These are phyloP conservation scores for Cephus nigrinus DNA, from an alignment of 2,888 invertebrate genomes.

Conservation along the genomic window DNA sequence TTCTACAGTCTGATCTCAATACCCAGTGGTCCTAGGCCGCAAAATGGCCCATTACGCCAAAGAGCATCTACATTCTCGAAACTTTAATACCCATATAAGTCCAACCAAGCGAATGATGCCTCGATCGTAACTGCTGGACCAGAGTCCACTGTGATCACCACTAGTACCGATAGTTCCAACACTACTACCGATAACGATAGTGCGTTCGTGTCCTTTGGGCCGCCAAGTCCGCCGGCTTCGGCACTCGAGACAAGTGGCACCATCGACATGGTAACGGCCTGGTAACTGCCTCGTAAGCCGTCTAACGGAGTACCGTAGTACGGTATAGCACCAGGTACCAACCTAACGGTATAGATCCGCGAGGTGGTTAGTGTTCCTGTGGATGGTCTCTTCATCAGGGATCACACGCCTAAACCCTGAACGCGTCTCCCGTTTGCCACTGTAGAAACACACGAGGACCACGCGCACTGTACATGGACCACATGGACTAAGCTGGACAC, in stretches of 20 bases:
- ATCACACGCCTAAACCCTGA: constrained; percentile 52
- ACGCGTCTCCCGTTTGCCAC: neutral
- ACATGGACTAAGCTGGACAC: neutral
- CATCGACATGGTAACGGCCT: constrained; percentile 56
- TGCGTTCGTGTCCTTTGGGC: neutral
- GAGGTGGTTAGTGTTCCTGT: constrained; percentile 32
- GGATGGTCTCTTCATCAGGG: constrained; percentile 57
- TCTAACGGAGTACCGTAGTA: constrained; percentile 47
- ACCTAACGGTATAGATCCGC: neutral
- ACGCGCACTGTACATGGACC: neutral
- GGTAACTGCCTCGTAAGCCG: constrained; percentile 58
- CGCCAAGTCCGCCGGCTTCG: constrained; percentile 25
- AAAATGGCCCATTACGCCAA: neutral
- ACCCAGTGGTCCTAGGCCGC: neutral
- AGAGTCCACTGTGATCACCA: too few species aligned
- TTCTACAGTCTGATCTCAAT: constrained; percentile 6
- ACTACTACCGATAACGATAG: too few species aligned
- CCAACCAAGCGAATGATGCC: constrained; percentile 37
- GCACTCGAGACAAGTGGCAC: constrained; percentile 52
- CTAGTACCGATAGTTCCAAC: too few species aligned
- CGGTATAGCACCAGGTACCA: neutral
- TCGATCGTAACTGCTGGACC: too few species aligned
- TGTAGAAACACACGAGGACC: constrained; percentile 1
- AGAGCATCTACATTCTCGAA: neutral
- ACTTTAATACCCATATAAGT: constrained; percentile 17